phyloP scores from a whole-genome alignment of 2,113 vertebrate genomes.

The Otis tarda region DNA sequence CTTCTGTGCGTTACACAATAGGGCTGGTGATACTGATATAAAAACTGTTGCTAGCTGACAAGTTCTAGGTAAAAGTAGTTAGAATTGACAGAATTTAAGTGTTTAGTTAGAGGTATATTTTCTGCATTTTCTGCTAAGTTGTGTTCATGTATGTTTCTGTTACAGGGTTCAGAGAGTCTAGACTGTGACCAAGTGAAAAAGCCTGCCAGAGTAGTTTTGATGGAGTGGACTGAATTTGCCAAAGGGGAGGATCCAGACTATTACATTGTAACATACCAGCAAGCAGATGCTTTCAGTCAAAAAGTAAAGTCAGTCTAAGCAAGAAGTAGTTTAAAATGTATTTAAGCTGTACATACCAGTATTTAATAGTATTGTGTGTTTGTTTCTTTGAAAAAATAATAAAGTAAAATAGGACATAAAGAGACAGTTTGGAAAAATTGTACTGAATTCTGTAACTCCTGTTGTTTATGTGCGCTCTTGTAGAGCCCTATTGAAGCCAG shows the following conservation, averaged over 20 bases:
- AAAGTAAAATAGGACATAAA: background rate
- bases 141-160: constrained; percentile 1
- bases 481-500: background rate
- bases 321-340: background rate
- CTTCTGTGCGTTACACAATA: background rate
- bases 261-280: constrained; percentile 73
- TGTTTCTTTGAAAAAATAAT: background rate
- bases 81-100: background rate
- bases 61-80: background rate
- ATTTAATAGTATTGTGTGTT: background rate
- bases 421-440: background rate
- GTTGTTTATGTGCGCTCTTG: background rate
- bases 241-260: constrained; percentile 65
- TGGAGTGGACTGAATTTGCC: constrained; percentile 76
- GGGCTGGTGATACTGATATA: background rate
- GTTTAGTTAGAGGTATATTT: background rate
- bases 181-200: constrained; percentile 33
- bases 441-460: background rate
- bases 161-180: constrained; percentile 70
- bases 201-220: constrained; percentile 49
- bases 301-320: constrained; percentile 63
- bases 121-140: background rate
- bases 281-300: constrained; percentile 47
- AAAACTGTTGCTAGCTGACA: background rate
- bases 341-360: background rate